These are phyloP conservation scores for Bradysia coprophila DNA, from an alignment of 1,140 invertebrate species.

Conservation along the genomic window DNA sequence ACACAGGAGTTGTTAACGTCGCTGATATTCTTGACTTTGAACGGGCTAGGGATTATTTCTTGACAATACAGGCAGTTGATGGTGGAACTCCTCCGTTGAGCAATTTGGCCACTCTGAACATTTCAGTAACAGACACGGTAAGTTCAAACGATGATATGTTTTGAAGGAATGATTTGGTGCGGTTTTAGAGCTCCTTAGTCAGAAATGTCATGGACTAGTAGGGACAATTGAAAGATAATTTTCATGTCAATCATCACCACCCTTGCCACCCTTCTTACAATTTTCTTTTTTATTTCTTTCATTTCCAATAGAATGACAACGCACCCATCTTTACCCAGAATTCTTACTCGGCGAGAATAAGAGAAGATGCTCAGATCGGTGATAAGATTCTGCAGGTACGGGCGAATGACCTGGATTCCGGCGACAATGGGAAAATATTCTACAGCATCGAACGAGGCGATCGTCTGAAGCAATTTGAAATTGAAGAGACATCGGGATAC, in stretches of 20 bases:
- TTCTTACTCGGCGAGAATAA: slow-evolving; percentile 56
- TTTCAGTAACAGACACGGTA: slow-evolving; percentile 69
- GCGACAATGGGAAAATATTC: slow-evolving; percentile 52
- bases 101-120: slow-evolving; percentile 72
- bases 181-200: too few relatives aligned
- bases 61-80: slow-evolving; percentile 82
- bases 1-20: slow-evolving; percentile 54
- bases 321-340: slow-evolving; percentile 63
- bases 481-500: slow-evolving; percentile 61
- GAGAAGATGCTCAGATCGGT: slow-evolving; percentile 55
- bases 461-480: slow-evolving; percentile 51
- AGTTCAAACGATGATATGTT: too few relatives aligned
- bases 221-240: too few relatives aligned
- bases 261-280: too few relatives aligned
- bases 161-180: too few relatives aligned
- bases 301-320: slow-evolving; percentile 85
- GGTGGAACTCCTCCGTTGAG: slow-evolving; percentile 67
- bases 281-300: too few relatives aligned
- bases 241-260: too few relatives aligned
- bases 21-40: slow-evolving; percentile 71
- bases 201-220: too few relatives aligned
- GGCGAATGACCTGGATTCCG: slow-evolving; percentile 66
- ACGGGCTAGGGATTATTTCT: slow-evolving; percentile 61
- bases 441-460: slow-evolving; percentile 71
- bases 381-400: slow-evolving; percentile 50